Conservation (phyloP, 2,888 invertebrate genomes). For the Acleris emargana region DNA sequence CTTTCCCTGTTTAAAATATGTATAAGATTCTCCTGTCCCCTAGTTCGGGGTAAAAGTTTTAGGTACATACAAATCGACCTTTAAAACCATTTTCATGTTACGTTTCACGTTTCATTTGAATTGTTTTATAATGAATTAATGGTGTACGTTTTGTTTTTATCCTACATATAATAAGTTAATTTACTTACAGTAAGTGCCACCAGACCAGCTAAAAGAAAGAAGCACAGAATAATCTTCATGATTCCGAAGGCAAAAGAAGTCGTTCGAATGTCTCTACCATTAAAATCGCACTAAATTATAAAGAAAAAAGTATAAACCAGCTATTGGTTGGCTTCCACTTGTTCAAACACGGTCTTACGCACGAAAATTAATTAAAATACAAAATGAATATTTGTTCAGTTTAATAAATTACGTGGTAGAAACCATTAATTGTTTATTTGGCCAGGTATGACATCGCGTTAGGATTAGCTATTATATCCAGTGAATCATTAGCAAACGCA, state of each 20-base stretch:
- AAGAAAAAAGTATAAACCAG: background rate
- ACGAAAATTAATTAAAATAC: constrained; percentile 1
- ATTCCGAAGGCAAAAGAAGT: constrained; percentile 3
- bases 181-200: constrained; percentile 34
- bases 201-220: constrained; percentile 24
- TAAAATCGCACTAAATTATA: constrained; percentile 19
- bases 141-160: too few species aligned
- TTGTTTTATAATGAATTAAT: too few species aligned
- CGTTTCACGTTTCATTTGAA: too few species aligned
- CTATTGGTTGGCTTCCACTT: background rate
- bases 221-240: constrained; percentile 28
- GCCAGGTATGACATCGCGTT: too few species aligned
- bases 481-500: too few species aligned
- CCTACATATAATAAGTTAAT: background rate
- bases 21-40: too few species aligned
- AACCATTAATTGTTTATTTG: too few species aligned
- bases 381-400: background rate
- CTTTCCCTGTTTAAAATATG: too few species aligned
- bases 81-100: too few species aligned
- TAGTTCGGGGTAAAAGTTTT: too few species aligned
- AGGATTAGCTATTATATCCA: too few species aligned
- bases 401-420: background rate
- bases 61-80: too few species aligned
- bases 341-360: constrained; percentile 6
- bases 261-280: constrained; percentile 12